Conservation (phyloP, 2,797 vertebrate genomes). For the Micrastur ruficollis region DNA sequence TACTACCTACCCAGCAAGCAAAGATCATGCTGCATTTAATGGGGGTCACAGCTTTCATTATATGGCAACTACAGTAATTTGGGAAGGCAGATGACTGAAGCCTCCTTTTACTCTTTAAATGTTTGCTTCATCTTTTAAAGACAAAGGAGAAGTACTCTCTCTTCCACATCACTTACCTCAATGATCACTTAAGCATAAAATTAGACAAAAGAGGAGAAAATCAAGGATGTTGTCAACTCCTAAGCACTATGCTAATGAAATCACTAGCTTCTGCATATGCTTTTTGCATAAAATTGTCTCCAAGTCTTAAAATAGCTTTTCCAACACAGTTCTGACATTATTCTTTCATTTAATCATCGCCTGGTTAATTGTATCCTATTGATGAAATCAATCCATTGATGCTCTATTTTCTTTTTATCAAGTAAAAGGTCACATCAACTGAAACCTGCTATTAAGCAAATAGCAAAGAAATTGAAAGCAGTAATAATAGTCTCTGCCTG, state of each 20-base stretch:
- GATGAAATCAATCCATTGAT: conserved; percentile 59
- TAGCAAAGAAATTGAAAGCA: conserved; percentile 60
- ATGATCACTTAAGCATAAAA: conserved; percentile 68
- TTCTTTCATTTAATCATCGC: conserved; percentile 67
- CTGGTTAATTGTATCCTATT: conserved; percentile 67
- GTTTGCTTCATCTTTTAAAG: conserved; percentile 29
- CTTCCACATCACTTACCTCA: conserved; percentile 47
- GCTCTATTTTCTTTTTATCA: conserved; percentile 62
- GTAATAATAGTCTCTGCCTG: conserved; percentile 44
- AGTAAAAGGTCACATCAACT: conserved; percentile 61
- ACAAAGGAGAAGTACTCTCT: conserved; percentile 37
- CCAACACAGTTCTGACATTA: conserved; percentile 52
- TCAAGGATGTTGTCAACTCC: conserved; percentile 36
- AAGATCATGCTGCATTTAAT: neutral
- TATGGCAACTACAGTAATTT: neutral
- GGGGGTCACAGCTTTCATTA: neutral
- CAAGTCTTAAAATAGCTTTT: conserved; percentile 66
- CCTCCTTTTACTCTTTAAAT: neutral
- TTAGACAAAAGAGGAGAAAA: conserved; percentile 60
- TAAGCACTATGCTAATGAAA: conserved; percentile 64
- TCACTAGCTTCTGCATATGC: conserved; percentile 24
- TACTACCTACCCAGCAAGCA: neutral
- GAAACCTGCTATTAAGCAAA: conserved; percentile 68
- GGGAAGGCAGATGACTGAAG: neutral
- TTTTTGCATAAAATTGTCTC: conserved; percentile 58